phyloP scores from a whole-genome alignment of 2,888 invertebrate species.

The Lingula anatina region DNA sequence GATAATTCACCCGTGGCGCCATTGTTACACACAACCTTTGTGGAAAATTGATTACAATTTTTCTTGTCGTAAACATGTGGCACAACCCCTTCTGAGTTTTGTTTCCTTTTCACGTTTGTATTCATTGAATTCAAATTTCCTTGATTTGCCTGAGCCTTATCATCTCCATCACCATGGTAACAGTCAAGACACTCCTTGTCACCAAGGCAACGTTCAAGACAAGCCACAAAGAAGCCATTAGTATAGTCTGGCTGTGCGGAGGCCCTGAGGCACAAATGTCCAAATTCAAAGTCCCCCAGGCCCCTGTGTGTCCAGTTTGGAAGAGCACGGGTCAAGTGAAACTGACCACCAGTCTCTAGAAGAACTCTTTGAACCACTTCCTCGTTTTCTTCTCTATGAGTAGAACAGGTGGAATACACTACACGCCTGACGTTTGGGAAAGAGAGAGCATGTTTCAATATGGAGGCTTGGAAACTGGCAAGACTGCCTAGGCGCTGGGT shows the following conservation, averaged over 20 bases:
- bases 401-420: conserved; percentile 94
- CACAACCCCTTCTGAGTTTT: no score
- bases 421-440: conserved; percentile 81
- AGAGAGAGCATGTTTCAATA: conserved; percentile 79
- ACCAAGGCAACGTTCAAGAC: conserved; percentile 71
- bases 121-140: no score
- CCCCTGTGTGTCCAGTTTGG: conserved; percentile 35
- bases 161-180: no score
- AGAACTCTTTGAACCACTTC: conserved; percentile 73
- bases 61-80: no score
- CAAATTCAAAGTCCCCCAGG: conserved; percentile 28
- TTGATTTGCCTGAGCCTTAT: no score
- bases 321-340: conserved; percentile 45
- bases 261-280: conserved; percentile 71
- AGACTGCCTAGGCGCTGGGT: conserved; percentile 44
- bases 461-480: conserved; percentile 40
- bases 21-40: no score
- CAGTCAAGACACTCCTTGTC: no score
- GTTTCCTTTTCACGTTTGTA: no score
- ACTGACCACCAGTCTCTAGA: conserved; percentile 48
- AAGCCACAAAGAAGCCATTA: conserved; percentile 92
- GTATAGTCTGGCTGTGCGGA: conserved; percentile 72
- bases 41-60: no score
- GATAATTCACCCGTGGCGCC: no score
- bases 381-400: conserved; percentile 81